Conservation (phyloP, 1,140 invertebrate genomes). For the Idris sp. region DNA sequence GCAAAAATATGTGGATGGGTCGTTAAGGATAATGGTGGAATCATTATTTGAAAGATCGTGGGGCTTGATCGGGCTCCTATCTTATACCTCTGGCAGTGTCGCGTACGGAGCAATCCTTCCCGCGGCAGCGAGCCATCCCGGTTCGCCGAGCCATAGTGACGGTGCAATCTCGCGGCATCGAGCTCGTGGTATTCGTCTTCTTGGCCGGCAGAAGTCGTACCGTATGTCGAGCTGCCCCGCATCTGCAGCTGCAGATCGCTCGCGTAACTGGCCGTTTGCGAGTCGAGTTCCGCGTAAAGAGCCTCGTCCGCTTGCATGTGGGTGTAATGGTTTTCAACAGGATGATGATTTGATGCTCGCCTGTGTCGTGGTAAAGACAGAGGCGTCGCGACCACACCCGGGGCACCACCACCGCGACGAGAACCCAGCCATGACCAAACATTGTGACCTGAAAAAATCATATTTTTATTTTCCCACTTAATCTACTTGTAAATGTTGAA, state of each 20-base stretch:
- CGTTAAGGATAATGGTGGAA: slow-evolving; percentile 48
- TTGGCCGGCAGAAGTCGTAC: slow-evolving; percentile 71
- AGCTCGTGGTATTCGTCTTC: slow-evolving; percentile 77
- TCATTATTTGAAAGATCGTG: slow-evolving; percentile 37
- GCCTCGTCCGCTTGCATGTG: slow-evolving; percentile 85
- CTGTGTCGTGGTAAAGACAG: slow-evolving; percentile 75
- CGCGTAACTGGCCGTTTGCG: slow-evolving; percentile 76
- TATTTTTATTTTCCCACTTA: too few species aligned
- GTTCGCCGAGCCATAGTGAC: slow-evolving; percentile 73
- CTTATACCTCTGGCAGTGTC: slow-evolving; percentile 77
- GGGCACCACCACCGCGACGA: slow-evolving; percentile 76
- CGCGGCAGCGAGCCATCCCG: slow-evolving; percentile 69
- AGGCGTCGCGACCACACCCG: slow-evolving; percentile 75
- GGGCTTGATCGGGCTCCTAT: slow-evolving; percentile 31
- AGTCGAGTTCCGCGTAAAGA: slow-evolving; percentile 83
- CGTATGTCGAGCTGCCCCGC: slow-evolving; percentile 74
- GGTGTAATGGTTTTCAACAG: slow-evolving; percentile 84
- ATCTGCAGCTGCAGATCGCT: slow-evolving; percentile 76
- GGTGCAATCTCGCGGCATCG: slow-evolving; percentile 75
- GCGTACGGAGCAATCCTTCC: slow-evolving; percentile 70
- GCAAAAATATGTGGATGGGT: slow-evolving; percentile 30
- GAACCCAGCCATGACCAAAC: slow-evolving; percentile 84
- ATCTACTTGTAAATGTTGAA: too few species aligned
- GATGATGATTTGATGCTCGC: slow-evolving; percentile 75
- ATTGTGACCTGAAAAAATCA: slow-evolving; percentile 72